These are phyloP conservation scores for Drosophila nikananu DNA, from an alignment of 1,140 invertebrate genomes.

Conservation along the genomic window DNA sequence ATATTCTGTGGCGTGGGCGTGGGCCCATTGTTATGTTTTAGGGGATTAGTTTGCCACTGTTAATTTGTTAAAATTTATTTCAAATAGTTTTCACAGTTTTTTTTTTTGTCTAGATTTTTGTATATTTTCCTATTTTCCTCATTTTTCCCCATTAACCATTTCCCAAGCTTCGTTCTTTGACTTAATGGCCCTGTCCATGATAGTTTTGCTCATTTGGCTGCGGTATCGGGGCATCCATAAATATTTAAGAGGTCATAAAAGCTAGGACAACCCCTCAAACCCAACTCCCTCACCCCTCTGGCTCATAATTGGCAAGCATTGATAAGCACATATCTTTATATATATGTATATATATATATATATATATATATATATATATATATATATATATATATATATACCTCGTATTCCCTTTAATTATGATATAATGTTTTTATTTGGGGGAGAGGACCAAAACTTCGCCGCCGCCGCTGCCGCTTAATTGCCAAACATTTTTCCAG, in stretches of 20 bases:
- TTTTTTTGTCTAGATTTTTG: too few relatives aligned
- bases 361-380: neutral
- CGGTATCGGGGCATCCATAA: conserved; percentile 55
- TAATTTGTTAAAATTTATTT: conserved; percentile 68
- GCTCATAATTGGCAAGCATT: conserved; percentile 75
- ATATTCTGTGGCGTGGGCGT: conserved; percentile 27
- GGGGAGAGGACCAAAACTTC: conserved; percentile 25
- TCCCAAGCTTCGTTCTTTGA: conserved; percentile 4
- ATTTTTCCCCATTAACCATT: neutral
- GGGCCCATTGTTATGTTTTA: conserved; percentile 44
- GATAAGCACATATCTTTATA: conserved; percentile 37
- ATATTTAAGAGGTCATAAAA: conserved; percentile 78
- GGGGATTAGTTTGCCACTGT: conserved; percentile 55
- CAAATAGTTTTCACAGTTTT: conserved; percentile 19
- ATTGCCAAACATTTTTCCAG: conserved; percentile 67
- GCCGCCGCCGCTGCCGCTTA: conserved; percentile 31
- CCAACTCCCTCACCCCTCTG: neutral
- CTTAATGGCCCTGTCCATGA: conserved; percentile 33
- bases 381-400: neutral
- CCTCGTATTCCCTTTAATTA: conserved; percentile 41
- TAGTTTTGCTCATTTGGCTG: conserved; percentile 42
- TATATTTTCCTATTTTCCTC: neutral
- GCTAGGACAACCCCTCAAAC: conserved; percentile 10
- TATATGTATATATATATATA: neutral
- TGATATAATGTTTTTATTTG: conserved; percentile 47